phyloP scores from a whole-genome alignment of 2,797 vertebrate species.

The Poeciliopsis infans region DNA sequence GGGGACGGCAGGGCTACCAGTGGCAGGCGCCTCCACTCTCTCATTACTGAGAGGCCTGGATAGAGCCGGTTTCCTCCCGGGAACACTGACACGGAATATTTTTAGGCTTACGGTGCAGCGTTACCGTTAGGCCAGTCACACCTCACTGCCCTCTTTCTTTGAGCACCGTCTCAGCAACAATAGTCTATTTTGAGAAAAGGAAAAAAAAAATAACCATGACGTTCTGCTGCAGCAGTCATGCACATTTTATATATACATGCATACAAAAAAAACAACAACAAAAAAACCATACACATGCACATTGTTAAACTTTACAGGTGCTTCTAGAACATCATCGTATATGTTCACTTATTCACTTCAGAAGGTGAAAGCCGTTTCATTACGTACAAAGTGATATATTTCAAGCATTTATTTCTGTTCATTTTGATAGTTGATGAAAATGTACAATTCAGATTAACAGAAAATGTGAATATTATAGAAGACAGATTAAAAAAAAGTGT shows the following conservation, averaged over 20 bases:
- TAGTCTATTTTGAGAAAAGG: slow-evolving; percentile 51
- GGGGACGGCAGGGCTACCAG: slow-evolving; percentile 67
- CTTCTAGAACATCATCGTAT: background rate
- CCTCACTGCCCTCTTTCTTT: slow-evolving; percentile 69
- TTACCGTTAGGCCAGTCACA: slow-evolving; percentile 76
- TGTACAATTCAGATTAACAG: background rate
- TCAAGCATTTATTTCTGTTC: background rate
- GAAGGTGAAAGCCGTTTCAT: background rate
- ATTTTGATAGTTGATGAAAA: background rate
- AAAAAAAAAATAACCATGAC: slow-evolving; percentile 18
- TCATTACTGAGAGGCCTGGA: slow-evolving; percentile 84
- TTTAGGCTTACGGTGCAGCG: slow-evolving; percentile 77
- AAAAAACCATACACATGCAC: background rate
- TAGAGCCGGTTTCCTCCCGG: slow-evolving; percentile 73
- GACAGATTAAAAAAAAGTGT: background rate
- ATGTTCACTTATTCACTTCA: background rate
- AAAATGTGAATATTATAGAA: background rate
- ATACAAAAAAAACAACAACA: background rate
- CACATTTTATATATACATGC: background rate
- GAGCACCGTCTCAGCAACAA: slow-evolving; percentile 53
- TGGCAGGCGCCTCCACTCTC: slow-evolving; percentile 78
- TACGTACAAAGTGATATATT: background rate
- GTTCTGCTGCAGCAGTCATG: slow-evolving; percentile 22
- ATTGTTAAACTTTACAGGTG: background rate
- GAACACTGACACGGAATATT: slow-evolving; percentile 80